Evolutionary conservation across 64 coral and sea anemone genomes (phyloP).

Genomic region (Montipora efflorescens): DNA sequence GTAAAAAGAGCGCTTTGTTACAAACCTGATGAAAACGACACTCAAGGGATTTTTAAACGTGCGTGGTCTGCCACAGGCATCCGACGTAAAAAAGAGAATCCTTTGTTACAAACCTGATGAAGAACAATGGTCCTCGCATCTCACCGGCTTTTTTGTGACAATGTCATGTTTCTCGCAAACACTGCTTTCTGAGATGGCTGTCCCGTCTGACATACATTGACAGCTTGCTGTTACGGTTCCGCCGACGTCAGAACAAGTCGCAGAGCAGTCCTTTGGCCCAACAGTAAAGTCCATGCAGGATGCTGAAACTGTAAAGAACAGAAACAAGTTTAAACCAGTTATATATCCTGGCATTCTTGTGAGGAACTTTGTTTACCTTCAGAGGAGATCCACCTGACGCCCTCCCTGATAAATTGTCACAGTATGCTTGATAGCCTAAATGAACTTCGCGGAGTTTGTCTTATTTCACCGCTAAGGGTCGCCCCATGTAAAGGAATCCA

Average conservation of each 20-base stretch:
- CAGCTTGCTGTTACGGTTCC: slow-evolving; percentile 5
- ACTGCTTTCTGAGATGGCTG: not conserved
- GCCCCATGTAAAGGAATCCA: too few species aligned
- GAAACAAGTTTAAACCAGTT: not conserved
- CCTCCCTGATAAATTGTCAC: too few species aligned
- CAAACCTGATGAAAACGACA: not conserved
- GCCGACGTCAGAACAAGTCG: slow-evolving; percentile 9
- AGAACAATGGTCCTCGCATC: not conserved
- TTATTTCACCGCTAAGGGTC: too few species aligned
- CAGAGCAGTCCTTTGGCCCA: not conserved
- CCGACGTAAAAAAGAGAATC: too few species aligned
- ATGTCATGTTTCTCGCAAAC: not conserved
- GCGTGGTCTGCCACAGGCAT: too few species aligned
- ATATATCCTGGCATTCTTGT: too few species aligned
- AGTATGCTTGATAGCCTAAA: too few species aligned
- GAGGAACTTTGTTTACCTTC: too few species aligned
- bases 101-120: slow-evolving; percentile 5
- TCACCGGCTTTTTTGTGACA: not conserved
- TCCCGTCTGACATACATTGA: not conserved
- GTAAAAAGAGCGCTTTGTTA: too few species aligned
- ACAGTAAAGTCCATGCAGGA: not conserved
- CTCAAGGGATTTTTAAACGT: too few species aligned
- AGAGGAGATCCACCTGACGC: too few species aligned
- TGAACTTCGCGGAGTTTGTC: too few species aligned
- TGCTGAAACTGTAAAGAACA: not conserved